phyloP scores from a whole-genome alignment of 1,140 invertebrate species.

The Drosophila bocki region DNA sequence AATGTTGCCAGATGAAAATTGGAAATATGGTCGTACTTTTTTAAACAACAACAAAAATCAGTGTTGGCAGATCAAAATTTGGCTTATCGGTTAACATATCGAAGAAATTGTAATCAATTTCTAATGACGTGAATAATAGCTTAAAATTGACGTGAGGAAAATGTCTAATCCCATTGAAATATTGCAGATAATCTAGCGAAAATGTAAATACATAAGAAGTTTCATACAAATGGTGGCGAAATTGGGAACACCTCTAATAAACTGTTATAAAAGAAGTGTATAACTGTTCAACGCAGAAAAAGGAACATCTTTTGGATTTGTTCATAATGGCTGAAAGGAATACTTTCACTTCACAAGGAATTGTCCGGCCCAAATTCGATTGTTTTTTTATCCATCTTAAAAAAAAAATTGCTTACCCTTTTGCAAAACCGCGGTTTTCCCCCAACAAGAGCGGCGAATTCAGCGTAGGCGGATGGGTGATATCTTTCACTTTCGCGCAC shows the following conservation, averaged over 20 bases:
- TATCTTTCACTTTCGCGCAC: constrained; percentile 3
- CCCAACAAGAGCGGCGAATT: not conserved
- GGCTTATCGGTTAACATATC: too few relatives aligned
- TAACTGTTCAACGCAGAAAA: not conserved
- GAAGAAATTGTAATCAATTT: too few relatives aligned
- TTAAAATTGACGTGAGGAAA: too few relatives aligned
- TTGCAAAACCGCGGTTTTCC: not conserved
- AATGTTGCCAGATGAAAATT: too few relatives aligned
- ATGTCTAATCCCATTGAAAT: too few relatives aligned
- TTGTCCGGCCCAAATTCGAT: too few relatives aligned
- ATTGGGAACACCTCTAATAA: not conserved
- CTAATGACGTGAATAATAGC: not conserved
- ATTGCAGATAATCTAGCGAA: too few relatives aligned
- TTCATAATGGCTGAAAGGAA: not conserved
- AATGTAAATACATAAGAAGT: too few relatives aligned
- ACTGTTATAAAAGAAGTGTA: not conserved
- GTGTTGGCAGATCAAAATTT: too few relatives aligned
- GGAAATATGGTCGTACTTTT: too few relatives aligned
- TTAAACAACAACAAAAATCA: too few relatives aligned
- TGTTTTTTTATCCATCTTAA: not conserved
- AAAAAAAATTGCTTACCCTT: not conserved
- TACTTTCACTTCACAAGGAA: not conserved
- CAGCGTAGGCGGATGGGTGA: not conserved
- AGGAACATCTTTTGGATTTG: not conserved
- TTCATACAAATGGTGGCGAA: not conserved